Evolutionary conservation across 30 jellyfish, hydroid and myxozoan species (phyloP).

Genomic region (Clytia hemisphaerica): DNA sequence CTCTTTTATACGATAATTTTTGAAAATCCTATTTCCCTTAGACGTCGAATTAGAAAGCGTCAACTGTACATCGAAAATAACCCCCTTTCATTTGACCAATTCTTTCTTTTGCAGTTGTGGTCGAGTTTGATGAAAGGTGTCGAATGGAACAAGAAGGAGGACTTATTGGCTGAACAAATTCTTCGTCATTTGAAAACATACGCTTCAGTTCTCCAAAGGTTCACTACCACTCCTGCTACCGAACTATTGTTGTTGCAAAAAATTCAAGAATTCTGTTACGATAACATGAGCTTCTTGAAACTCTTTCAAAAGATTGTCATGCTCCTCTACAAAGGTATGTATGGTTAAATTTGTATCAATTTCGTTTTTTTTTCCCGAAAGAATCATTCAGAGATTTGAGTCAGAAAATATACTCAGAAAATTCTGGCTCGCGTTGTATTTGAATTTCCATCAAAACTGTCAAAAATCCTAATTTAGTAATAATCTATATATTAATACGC

Average conservation of each 20-base stretch:
- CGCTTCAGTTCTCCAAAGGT: slow-evolving; percentile 69
- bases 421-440: too few species aligned
- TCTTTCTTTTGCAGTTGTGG: slow-evolving; percentile 59
- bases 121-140: slow-evolving; percentile 92
- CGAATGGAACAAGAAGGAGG: slow-evolving; percentile 99
- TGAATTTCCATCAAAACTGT: too few species aligned
- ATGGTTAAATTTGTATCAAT: neutral
- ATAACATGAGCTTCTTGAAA: slow-evolving; percentile 96
- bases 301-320: slow-evolving; percentile 86
- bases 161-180: slow-evolving; percentile 97
- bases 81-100: too few species aligned
- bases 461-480: too few species aligned
- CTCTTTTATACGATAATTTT: too few species aligned
- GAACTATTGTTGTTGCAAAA: slow-evolving; percentile 68
- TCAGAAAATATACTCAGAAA: neutral
- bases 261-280: slow-evolving; percentile 94
- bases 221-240: slow-evolving; percentile 47
- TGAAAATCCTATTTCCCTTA: too few species aligned
- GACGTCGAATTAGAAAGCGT: too few species aligned
- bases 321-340: slow-evolving; percentile 86
- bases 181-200: slow-evolving; percentile 80
- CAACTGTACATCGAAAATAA: too few species aligned
- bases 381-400: neutral
- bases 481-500: too few species aligned
- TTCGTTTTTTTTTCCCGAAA: neutral